Base-by-base conservation (phyloP, 1,140 invertebrate genomes). In the Diprion similis region DNA sequence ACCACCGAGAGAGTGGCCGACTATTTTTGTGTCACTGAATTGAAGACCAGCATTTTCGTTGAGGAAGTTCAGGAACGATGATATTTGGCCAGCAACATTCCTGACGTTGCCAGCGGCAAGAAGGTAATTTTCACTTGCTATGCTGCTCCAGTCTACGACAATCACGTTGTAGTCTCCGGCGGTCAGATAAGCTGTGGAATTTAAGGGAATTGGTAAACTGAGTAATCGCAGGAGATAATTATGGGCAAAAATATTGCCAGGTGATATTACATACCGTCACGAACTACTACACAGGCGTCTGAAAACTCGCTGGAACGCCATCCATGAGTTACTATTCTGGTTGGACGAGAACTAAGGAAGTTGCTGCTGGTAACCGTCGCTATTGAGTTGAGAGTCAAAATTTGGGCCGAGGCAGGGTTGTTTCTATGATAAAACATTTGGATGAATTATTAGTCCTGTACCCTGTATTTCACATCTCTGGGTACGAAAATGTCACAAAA, bases 1-100 rank as follows among this genome's bases (percentile, higher is more conserved):
- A 7, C 91, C 92, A 4, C 93, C 93, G 17, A 94, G 87, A 75
- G 92, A 93, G 76, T 93, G 92, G 6, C 93, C 93, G 70, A 93
- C 89, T 0, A 94, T 78, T 78, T 92, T 92, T 0, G 92, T 85
- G 71, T 91, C 86, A 66, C 89, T 83, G 64, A 90, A 87, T 6
- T 87, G 83, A 0, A 92, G 85, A 7, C 89, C 89, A 37, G 89
- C 86, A 17, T 82, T 77, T 1, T 73, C 70, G 18, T 89, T 79
- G n/a, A 92, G 77, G 78, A 88, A 89, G 46, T 86, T 81, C 13
- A 92, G 76, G 69, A 92, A 90, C 51, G 86, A 78, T 10, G 89
- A 90, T 9, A 92, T 51, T 1, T 81, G 79, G 45, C 84, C 74
- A 0, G 91, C 92, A 24, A 92, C 88, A 1, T 78, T 73, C n/a